Base-by-base conservation (phyloP, 1,140 invertebrate species). In the Drosophila ironensis region DNA sequence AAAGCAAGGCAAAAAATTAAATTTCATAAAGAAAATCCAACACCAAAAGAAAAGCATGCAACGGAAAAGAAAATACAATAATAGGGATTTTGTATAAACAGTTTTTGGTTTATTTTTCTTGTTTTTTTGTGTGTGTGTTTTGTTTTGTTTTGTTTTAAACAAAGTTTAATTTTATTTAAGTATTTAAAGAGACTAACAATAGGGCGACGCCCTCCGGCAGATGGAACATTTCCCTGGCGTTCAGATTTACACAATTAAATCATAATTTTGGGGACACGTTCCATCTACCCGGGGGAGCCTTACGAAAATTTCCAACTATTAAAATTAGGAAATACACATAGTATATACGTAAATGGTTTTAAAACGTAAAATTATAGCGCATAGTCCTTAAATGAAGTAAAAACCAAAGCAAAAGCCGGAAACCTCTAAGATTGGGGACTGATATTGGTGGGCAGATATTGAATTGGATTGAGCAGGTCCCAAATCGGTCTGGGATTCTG, bases 101-200 rank as follows among this genome's bases (percentile, higher is more conserved):
- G 35, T 60, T 72, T 76, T 78, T 84, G 68, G 69, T 86, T 86
- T 86, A 80, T 70, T 84, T 35, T 64, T 46, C 28, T 57, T 22
- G 20, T 60, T 44, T 56, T 52, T 59, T n/a, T n/a, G n/a, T n/a
- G n/a, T n/a, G n/a, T n/a, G n/a, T n/a, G n/a, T n/a, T n/a, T n/a
- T n/a, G n/a, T n/a, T 68, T 40, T 71, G 46, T 61, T 33, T 37
- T 47, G 33, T 37, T 56, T 68, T 84, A 78, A 82, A 84, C 86
- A 84, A 82, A 77, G 78, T 82, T 61, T 42, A 38, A 82, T 82
- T 82, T 82, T 86, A 82, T 78, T 84, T 82, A 86, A 71, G 53
- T 84, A 72, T 64, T 63, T 40, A 40, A 72, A 64, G 53, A 57
- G 35, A 30, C 66, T 82, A 77, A 84, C 50, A 67, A 64, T 64